These are phyloP conservation scores for Acanthosepion lycidas DNA, from an alignment of 2,888 invertebrate genomes.

Conservation along the genomic window DNA sequence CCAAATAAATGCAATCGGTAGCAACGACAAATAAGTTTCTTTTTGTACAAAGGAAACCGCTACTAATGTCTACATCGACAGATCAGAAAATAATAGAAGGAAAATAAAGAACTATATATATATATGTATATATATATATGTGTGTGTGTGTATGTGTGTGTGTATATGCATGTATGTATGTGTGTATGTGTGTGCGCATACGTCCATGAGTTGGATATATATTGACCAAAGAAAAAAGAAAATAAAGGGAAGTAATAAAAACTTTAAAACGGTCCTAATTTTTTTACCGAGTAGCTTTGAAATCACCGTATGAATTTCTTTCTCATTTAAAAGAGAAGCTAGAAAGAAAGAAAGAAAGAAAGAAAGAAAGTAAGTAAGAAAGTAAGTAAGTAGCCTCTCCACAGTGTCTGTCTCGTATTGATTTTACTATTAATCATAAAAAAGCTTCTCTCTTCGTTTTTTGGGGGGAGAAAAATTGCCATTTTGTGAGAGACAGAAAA, in stretches of 20 bases:
- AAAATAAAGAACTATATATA: no score
- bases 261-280: no score
- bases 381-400: not conserved
- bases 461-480: not conserved
- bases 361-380: no score
- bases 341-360: not conserved
- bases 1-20: no score
- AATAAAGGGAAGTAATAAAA: not conserved
- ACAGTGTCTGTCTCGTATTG: not conserved
- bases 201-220: not conserved
- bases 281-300: no score
- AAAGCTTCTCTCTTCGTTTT: not conserved
- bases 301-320: no score
- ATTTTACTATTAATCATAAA: slow-evolving; percentile 12
- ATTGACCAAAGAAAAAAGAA: not conserved
- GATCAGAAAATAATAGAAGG: no score
- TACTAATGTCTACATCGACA: no score
- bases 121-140: no score
- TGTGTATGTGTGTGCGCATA: not conserved
- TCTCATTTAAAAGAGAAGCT: not conserved
- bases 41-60: no score
- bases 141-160: not conserved
- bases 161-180: not conserved
- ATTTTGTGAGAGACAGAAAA: not conserved
- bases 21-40: no score